Conservation (phyloP, 2,888 invertebrate genomes). For the Chaetoderma sp. region DNA sequence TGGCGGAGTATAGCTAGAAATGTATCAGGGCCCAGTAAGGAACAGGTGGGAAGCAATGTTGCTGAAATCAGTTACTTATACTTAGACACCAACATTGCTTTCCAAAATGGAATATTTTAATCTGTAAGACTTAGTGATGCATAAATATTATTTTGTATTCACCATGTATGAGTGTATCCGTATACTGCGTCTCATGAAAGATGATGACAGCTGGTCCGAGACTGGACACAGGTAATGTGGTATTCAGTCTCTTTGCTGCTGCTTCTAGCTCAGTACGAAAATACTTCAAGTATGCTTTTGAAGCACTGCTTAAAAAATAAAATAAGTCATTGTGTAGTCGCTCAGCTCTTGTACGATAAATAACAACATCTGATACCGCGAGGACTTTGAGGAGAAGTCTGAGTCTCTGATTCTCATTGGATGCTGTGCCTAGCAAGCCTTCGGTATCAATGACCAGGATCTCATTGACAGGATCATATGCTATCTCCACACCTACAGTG, state of each 20-base stretch:
- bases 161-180: slow-evolving; percentile 73
- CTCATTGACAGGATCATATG: slow-evolving; percentile 77
- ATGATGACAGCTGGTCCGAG: slow-evolving; percentile 82
- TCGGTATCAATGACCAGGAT: slow-evolving; percentile 84
- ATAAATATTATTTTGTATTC: too few relatives aligned
- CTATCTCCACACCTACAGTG: slow-evolving; percentile 84
- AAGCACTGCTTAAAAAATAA: slow-evolving; percentile 80
- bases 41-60: too few relatives aligned
- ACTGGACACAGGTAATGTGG: slow-evolving; percentile 71
- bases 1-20: too few relatives aligned
- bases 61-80: too few relatives aligned
- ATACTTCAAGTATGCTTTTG: slow-evolving; percentile 80
- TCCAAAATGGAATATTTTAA: background rate
- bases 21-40: too few relatives aligned
- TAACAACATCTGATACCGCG: slow-evolving; percentile 84
- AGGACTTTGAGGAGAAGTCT: slow-evolving; percentile 81
- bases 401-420: slow-evolving; percentile 76
- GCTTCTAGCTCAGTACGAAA: slow-evolving; percentile 73
- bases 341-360: slow-evolving; percentile 82
- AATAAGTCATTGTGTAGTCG: slow-evolving; percentile 82
- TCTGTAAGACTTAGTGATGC: too few relatives aligned
- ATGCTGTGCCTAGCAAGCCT: slow-evolving; percentile 77
- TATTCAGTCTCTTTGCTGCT: slow-evolving; percentile 70
- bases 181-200: slow-evolving; percentile 84
- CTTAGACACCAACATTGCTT: background rate